Conservation (phyloP, 2,113 vertebrate species). For the Uropsilus gracilis region DNA sequence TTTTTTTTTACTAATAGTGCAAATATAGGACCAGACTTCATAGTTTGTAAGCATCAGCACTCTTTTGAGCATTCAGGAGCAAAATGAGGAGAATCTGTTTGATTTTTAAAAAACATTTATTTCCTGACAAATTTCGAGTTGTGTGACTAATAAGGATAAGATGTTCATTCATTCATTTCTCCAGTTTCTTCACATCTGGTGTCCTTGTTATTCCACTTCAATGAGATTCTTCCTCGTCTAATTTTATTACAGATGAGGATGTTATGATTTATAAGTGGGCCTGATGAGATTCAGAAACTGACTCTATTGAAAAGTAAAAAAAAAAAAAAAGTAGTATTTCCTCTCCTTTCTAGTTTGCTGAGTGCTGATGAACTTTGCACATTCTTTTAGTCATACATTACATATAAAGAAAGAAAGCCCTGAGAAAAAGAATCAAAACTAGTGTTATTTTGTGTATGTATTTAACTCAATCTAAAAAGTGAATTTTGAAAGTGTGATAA, state of each 20-base stretch:
- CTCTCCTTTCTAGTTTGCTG: slow-evolving; percentile 1
- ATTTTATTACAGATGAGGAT: slow-evolving; percentile 44
- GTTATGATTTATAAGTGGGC: slow-evolving; percentile 24
- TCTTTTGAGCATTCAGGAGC: background rate
- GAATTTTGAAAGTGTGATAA: background rate
- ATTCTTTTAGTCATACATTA: background rate
- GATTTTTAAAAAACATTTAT: background rate
- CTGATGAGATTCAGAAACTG: slow-evolving; percentile 30
- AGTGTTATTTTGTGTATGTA: background rate
- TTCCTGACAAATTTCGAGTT: slow-evolving; percentile 28
- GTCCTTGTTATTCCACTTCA: slow-evolving; percentile 49
- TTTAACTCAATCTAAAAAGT: background rate
- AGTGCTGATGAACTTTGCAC: background rate
- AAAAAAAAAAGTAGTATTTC: slow-evolving; percentile 34
- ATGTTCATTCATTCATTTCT: slow-evolving; percentile 40
- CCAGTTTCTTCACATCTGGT: slow-evolving; percentile 51
- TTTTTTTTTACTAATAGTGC: background rate
- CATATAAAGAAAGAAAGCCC: background rate
- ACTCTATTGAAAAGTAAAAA: slow-evolving; percentile 34
- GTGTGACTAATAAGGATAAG: slow-evolving; percentile 33
- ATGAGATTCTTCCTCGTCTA: slow-evolving; percentile 23
- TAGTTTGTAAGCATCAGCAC: background rate
- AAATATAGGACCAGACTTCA: background rate
- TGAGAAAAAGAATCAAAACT: background rate
- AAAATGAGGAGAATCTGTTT: background rate